Evolutionary conservation across 2,113 vertebrate species (phyloP), one percentile per base, ranked within the genome.

Genomic region (Halcyon senegalensis): DNA sequence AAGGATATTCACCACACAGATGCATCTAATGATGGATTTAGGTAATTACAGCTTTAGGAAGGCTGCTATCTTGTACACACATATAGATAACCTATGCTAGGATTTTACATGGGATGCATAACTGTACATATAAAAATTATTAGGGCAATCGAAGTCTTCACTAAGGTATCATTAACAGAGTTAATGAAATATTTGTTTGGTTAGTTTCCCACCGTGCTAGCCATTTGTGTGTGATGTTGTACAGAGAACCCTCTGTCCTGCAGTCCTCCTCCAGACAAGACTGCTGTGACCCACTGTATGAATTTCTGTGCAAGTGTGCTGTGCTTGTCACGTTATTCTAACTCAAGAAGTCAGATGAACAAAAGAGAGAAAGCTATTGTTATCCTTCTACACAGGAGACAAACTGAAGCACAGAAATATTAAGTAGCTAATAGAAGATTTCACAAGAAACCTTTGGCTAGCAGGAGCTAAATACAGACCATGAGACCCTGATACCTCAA

Each of bases 401-500:
- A 78, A 79, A 75, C 14, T 33, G 39, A 87, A 69, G 16, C 8
- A 70, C 69, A 68, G 46, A 69, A 79, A 46, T 79, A 60, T 31
- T 66, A 76, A 64, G 30, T 13, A 76, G 28, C 10, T 85, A 50
- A 79, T 44, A 20, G 28, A 37, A 83, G 16, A 41, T 69, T 89
- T 64, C 55, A 91, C 28, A 69, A 55, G n/a, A 82, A 85, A 58
- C n/a, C 6, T 87, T 79, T 51, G 33, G 7, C 46, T 91, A 37
- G 2, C n/a, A 83, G 37, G 28, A 79, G 8, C 24, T 62, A 56
- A 82, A 85, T 43, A 62, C 10, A 79, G 62, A 58, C 30, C 33
- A 48, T 0, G 2, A 75, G 62, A 53, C 21, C 9, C 30, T 39
- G 44, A 59, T 46, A 46, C 3, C 21, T 28, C 2, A 0, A 5